Conservation (phyloP, 1,140 invertebrate species). For the Acromyrmex charruanus region DNA sequence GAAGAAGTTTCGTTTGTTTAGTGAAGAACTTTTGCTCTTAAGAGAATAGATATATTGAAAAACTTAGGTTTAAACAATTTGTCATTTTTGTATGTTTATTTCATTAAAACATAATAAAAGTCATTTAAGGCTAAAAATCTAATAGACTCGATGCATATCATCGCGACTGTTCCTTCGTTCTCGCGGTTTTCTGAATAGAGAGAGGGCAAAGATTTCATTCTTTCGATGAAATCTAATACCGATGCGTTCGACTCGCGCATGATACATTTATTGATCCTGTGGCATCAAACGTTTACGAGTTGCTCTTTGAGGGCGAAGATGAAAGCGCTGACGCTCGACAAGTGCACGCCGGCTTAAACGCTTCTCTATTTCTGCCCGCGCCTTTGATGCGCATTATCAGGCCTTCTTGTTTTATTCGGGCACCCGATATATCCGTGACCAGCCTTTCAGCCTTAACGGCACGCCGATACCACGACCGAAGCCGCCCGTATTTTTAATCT, state of each 20-base stretch:
- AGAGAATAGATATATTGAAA: background rate
- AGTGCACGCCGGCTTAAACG: conserved; percentile 76
- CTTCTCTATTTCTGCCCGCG: conserved; percentile 80
- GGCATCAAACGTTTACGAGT: conserved; percentile 78
- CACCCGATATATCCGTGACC: conserved; percentile 70
- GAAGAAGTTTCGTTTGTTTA: conserved; percentile 11
- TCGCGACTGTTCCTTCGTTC: background rate
- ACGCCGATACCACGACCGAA: conserved; percentile 45
- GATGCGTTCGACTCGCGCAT: conserved; percentile 61
- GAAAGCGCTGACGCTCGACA: conserved; percentile 78
- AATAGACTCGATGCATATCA: background rate
- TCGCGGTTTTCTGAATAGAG: conserved; percentile 2
- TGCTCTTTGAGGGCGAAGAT: conserved; percentile 81
- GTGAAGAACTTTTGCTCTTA: background rate
- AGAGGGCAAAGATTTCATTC: conserved; percentile 46
- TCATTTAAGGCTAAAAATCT: background rate
- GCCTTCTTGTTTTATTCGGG: conserved; percentile 74
- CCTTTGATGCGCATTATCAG: conserved; percentile 82
- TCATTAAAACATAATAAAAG: background rate
- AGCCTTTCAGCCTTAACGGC: conserved; percentile 57
- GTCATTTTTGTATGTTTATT: background rate
- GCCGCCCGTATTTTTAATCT: conserved; percentile 53
- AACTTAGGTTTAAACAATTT: background rate
- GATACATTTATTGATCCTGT: conserved; percentile 77
- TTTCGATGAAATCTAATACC: conserved; percentile 61